Evolutionary conservation across 2,797 vertebrate species (phyloP).

Genomic region (Novumbra hubbsi): DNA sequence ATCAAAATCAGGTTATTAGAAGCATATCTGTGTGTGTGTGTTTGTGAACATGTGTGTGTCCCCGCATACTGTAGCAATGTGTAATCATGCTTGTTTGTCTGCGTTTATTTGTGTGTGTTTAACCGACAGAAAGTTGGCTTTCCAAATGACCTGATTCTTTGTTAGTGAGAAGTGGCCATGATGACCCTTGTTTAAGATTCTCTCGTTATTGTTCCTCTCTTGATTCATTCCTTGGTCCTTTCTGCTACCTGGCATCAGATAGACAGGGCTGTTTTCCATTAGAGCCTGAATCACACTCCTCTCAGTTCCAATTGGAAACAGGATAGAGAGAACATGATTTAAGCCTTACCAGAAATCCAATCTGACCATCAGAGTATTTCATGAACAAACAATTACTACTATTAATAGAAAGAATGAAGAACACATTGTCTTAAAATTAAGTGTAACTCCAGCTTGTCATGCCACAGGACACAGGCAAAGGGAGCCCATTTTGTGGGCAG

Average conservation of each 20-base stretch:
- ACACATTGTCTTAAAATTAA: slow-evolving; percentile 13
- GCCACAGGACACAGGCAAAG: too few species aligned
- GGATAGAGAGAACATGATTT: slow-evolving; percentile 48
- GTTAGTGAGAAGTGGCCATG: slow-evolving; percentile 12
- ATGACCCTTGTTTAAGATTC: slow-evolving; percentile 51
- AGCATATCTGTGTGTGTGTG: neutral
- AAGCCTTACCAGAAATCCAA: slow-evolving; percentile 36
- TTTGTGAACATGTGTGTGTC: neutral
- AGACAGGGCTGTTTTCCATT: slow-evolving; percentile 66
- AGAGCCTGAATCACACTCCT: slow-evolving; percentile 54
- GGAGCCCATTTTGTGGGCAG: too few species aligned
- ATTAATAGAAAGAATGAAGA: slow-evolving; percentile 8
- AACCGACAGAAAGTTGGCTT: neutral
- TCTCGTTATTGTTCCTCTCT: slow-evolving; percentile 23
- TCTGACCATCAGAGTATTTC: slow-evolving; percentile 32
- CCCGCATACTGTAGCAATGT: neutral
- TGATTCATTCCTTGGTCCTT: slow-evolving; percentile 12
- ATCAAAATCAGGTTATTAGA: neutral
- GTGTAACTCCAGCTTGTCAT: neutral
- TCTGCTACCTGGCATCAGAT: slow-evolving; percentile 45
- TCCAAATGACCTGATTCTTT: slow-evolving; percentile 9
- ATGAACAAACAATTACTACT: slow-evolving; percentile 10
- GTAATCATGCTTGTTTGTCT: neutral
- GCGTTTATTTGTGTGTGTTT: neutral
- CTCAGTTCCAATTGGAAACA: slow-evolving; percentile 65